Conservation (phyloP, 2,797 vertebrate genomes). For the Anableps anableps region DNA sequence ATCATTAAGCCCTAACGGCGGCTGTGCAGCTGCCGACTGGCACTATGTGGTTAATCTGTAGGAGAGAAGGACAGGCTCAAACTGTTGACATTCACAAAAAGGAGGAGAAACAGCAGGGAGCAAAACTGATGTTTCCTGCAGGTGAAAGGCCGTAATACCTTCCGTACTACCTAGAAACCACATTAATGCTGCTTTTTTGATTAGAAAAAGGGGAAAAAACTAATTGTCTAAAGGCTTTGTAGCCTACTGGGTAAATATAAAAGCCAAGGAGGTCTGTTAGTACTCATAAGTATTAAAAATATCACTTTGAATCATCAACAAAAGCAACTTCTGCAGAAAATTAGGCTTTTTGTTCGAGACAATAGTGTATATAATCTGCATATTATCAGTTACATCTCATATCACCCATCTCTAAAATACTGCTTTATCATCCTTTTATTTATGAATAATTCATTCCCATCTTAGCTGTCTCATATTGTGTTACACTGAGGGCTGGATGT, state of each 20-base stretch:
- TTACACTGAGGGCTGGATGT: slow-evolving; percentile 13
- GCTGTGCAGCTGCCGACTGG: slow-evolving; percentile 49
- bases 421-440: slow-evolving; percentile 55
- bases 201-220: background rate
- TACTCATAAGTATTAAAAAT: slow-evolving; percentile 15
- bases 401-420: slow-evolving; percentile 59
- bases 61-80: slow-evolving; percentile 19
- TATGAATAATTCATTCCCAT: slow-evolving; percentile 64
- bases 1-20: slow-evolving; percentile 75
- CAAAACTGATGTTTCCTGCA: slow-evolving; percentile 6
- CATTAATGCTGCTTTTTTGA: background rate
- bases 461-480: slow-evolving; percentile 24
- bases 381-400: slow-evolving; percentile 51
- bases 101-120: slow-evolving; percentile 17
- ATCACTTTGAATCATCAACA: slow-evolving; percentile 27
- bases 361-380: slow-evolving; percentile 40
- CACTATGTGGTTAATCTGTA: slow-evolving; percentile 59
- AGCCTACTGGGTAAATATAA: background rate
- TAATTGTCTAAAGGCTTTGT: slow-evolving; percentile 2
- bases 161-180: background rate
- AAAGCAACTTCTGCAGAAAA: slow-evolving; percentile 29
- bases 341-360: slow-evolving; percentile 31
- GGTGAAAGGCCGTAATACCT: slow-evolving; percentile 1
- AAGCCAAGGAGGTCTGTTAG: background rate
- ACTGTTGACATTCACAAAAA: slow-evolving; percentile 31